A percentile compares a stretch with the other conserved stretches of the same genome.
Evolutionary conservation across 2,888 invertebrate species (phyloP).

Genomic region (Odontothrips loti): DNA sequence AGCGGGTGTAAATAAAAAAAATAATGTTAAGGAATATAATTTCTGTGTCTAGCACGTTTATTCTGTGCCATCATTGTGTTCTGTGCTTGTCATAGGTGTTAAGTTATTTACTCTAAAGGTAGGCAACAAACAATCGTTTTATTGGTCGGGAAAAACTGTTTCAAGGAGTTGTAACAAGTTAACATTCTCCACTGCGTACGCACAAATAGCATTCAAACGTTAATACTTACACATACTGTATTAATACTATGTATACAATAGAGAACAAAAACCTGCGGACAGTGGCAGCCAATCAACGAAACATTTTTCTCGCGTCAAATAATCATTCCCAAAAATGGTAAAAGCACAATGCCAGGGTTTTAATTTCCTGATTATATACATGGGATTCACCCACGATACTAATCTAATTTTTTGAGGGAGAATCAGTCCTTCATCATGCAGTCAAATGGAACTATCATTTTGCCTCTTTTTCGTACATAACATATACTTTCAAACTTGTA

Average conservation of each 20-base stretch:
- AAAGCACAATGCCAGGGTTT: background rate
- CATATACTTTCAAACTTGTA: background rate
- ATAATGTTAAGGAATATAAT: no score
- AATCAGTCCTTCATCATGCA: constrained; percentile 16
- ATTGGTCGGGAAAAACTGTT: constrained; percentile 24
- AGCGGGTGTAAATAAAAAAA: no score
- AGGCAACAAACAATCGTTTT: constrained; percentile 24
- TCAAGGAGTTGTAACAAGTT: background rate
- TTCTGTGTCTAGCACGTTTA: no score
- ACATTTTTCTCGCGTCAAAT: background rate
- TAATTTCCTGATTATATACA: background rate
- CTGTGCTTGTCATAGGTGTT: no score
- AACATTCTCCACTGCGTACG: background rate
- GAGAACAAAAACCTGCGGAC: constrained; percentile 8
- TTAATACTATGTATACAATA: background rate
- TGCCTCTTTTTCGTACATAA: background rate
- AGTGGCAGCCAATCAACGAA: background rate
- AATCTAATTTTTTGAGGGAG: constrained; percentile 6
- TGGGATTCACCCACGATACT: background rate
- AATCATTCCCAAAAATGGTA: background rate
- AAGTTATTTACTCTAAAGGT: background rate
- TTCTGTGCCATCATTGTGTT: no score
- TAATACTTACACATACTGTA: background rate
- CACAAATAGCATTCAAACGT: background rate
- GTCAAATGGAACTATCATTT: constrained; percentile 19